Evolutionary conservation across 2,888 invertebrate species (phyloP), one percentile per base, ranked within the genome.

Genomic region (Sarcophaga caerulescens): DNA sequence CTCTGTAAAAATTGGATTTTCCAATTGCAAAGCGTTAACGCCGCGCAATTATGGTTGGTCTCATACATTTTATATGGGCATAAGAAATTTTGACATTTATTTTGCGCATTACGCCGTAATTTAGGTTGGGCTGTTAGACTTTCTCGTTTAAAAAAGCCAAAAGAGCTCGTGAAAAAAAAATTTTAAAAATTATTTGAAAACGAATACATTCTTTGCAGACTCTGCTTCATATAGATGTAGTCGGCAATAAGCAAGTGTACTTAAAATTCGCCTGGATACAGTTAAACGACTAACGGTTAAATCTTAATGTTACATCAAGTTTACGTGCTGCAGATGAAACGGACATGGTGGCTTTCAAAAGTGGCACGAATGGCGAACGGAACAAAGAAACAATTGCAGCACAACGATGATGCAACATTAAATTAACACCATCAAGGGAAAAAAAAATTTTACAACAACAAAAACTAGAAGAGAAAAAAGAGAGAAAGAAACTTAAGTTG

Each of bases 381-480:
- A 65, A 21, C 45, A 52, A 70, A 57, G 52, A 57, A 57, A 69
- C 47, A 60, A 68, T 23, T 57, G 35, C 10, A 73, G 14, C 17
- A 73, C 52, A 52, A 83, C 52, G 70, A 47, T 25, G 35, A 44
- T 21, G 65, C 81, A 74, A 81, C 81, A 86, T 83, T 81, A 83
- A 86, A 86, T 86, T 86, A 86, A 83, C 85, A 81, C 80, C 83
- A 81, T 65, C 77, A 73, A 19, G 19, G 0, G 6, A 6, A 35
- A 8, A 35, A 8, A 57, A 45, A 52, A 68, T 76, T 85, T 74
- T 79, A n/a, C 17, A 52, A 66, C 35, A 35, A 35, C 35, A 35
- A 35, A 8, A 35, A 10, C 35, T 10, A 35, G 35, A 35, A 35
- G 8, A 35, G 35, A 35, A 35, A 35, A 6, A 35, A 5, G 23